Base-by-base conservation (phyloP, 1,140 invertebrate genomes). In the Pantala flavescens region DNA sequence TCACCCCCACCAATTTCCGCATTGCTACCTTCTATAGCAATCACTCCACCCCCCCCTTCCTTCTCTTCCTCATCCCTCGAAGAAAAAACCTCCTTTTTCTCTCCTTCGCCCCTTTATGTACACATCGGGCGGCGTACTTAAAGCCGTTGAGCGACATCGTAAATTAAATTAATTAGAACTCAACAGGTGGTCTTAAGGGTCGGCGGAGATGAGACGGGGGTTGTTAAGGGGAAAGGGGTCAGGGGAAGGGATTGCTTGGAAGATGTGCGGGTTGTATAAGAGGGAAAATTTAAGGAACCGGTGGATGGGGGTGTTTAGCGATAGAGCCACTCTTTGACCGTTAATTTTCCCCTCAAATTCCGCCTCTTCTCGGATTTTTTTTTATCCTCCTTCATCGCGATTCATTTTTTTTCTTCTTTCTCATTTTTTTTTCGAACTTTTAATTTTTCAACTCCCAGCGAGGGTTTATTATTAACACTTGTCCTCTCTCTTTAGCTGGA, bases 341-440 rank as follows among this genome's bases (percentile, higher is more conserved):
- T 21, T 49, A 49, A 49, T 24, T 73, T 28, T 73, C 36, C 72
- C 24, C 28, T 73, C 12, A 63, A 63, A 63, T 63, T 63, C 49
- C 49, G 49, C 49, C 12, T 21, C 16, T 63, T 63, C 12, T 19
- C 49, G 16, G 16, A 3, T 12, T 63, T 63, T 63, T 63, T 63
- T 63, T 9, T 49, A 49, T 16, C n/a, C n/a, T n/a, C 43, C 49
- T 3, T 14, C 12, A 19, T 63, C n/a, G 14, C n/a, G n/a, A 63
- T 63, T 63, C 16, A 63, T 63, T 63, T 63, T 63, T 63, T 63
- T 63, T 12, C 28, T 72, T 72, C 24, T 71, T 14, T 28, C 70
- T 74, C 42, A 23, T 74, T 43, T 19, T 74, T 74, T 74, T 74
- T 70, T 71, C 70, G 43, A 28, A 19, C 21, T 43, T 71, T 71